Percentiles rank a stretch among this genome's conserved stretches.
Conservation (phyloP, 2,888 invertebrate species). For the Toxonevra muliebris region DNA sequence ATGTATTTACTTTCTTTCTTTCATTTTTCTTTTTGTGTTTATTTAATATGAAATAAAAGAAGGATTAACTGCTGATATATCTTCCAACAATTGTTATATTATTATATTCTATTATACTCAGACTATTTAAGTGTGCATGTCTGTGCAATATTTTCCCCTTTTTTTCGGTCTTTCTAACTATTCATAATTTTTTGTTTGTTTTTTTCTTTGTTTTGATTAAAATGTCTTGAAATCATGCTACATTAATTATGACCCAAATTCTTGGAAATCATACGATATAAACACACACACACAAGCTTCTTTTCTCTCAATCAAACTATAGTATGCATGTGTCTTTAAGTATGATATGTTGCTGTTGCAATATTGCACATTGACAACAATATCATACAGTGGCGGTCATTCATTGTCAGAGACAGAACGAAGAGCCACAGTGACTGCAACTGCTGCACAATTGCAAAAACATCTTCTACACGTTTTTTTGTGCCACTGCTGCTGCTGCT, state of each 20-base stretch:
- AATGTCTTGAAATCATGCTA: conserved; percentile 61
- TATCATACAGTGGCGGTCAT: conserved; percentile 56
- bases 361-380: conserved; percentile 36
- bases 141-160: neutral
- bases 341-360: neutral
- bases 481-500: too few relatives aligned
- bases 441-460: conserved; percentile 17
- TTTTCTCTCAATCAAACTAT: neutral
- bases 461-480: too few relatives aligned
- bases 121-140: too few relatives aligned
- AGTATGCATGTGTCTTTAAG: neutral
- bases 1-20: neutral
- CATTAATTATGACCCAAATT: conserved; percentile 66
- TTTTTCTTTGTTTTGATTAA: conserved; percentile 43
- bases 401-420: conserved; percentile 42
- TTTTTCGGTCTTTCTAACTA: neutral
- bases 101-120: too few relatives aligned
- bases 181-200: conserved; percentile 16
- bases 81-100: too few relatives aligned
- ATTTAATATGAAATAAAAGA: too few relatives aligned
- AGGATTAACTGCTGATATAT: too few relatives aligned
- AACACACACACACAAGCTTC: conserved; percentile 9
- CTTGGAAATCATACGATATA: conserved; percentile 53
- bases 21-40: too few relatives aligned
- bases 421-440: conserved; percentile 10